Conservation (phyloP, 35 echinoderm and acorn worm species). For the Stichopus chloronotus region DNA sequence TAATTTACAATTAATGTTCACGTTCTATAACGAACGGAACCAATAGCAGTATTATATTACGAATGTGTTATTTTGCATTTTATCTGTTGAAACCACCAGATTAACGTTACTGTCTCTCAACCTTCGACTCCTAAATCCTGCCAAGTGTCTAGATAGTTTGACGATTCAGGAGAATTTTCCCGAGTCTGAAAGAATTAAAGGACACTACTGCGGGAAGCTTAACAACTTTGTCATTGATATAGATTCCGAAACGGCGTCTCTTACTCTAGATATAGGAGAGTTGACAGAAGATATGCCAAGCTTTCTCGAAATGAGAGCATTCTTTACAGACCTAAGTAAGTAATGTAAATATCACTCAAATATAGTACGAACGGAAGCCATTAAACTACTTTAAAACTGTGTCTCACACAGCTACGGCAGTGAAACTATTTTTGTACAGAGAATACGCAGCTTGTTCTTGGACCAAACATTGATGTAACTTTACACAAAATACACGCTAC, state of each 20-base stretch:
- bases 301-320: constrained; percentile 12
- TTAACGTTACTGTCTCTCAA: neutral
- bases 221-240: neutral
- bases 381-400: too few relatives aligned
- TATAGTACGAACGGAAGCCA: too few relatives aligned
- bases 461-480: too few relatives aligned
- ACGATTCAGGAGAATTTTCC: neutral
- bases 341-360: neutral
- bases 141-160: neutral
- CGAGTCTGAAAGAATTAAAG: neutral
- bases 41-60: neutral
- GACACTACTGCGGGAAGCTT: constrained; percentile 7
- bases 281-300: constrained; percentile 5
- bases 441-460: too few relatives aligned
- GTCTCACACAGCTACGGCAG: too few relatives aligned
- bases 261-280: neutral
- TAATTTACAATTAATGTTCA: too few relatives aligned
- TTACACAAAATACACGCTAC: too few relatives aligned
- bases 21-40: too few relatives aligned
- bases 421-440: too few relatives aligned
- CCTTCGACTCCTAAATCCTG: neutral
- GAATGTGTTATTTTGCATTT: neutral
- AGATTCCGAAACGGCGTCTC: neutral
- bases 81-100: neutral
- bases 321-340: constrained; percentile 6